Conservation (phyloP, 1,140 invertebrate genomes). For the Asbolus verrucosus region DNA sequence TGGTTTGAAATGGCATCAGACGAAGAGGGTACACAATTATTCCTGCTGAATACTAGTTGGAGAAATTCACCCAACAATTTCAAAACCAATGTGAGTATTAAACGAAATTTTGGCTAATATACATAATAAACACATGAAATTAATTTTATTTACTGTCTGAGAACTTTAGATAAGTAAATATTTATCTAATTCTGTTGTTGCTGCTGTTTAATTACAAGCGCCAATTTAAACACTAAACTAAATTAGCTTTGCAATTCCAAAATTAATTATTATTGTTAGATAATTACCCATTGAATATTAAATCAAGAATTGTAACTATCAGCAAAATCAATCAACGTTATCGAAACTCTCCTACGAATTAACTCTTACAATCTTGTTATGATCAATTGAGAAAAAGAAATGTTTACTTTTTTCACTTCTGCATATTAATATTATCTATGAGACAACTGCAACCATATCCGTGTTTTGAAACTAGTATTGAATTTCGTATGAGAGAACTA, state of each 20-base stretch:
- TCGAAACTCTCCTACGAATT: too few species aligned
- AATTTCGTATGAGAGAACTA: not conserved
- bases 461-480: constrained; percentile 10
- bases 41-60: constrained; percentile 10
- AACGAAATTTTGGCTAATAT: constrained; percentile 29
- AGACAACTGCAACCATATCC: constrained; percentile 8
- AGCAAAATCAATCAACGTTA: too few species aligned
- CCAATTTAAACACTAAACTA: constrained; percentile 28
- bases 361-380: too few species aligned
- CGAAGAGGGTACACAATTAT: constrained; percentile 27
- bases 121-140: constrained; percentile 13
- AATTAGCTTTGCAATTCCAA: constrained; percentile 5
- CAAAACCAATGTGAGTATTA: constrained; percentile 23
- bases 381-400: too few species aligned
- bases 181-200: constrained; percentile 34
- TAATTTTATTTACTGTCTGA: constrained; percentile 22
- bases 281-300: constrained; percentile 25
- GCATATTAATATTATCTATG: too few species aligned
- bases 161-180: constrained; percentile 28
- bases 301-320: constrained; percentile 25
- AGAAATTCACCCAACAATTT: constrained; percentile 14
- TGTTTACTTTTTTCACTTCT: not conserved
- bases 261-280: constrained; percentile 37
- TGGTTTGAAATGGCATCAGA: constrained; percentile 30
- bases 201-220: constrained; percentile 30